Base-by-base conservation (phyloP, 2,113 vertebrate genomes). In the Centropristis striata region DNA sequence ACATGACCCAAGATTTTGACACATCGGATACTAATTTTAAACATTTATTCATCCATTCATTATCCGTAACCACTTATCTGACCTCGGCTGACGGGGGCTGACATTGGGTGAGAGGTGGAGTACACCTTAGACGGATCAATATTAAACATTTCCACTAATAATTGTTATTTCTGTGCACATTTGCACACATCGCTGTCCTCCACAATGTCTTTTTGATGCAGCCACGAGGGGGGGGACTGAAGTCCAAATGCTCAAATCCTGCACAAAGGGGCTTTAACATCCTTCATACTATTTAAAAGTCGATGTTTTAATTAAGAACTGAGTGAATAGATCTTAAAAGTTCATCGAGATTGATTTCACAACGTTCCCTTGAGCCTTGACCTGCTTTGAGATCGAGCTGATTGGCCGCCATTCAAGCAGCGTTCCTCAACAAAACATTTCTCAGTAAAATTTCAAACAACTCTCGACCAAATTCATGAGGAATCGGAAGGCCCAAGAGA, bases 401-500 rank as follows among this genome's bases (percentile, higher is more conserved):
- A 88, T 90, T 87, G 77, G 88, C 81, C 53, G 64, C 80, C 76
- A 74, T 87, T 92, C 90, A 81, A 42, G 46, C 69, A 2, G 65
- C 25, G 32, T 79, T 86, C 79, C 79, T 83, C 67, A 85, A 89
- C 90, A 83, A 90, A 92, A 94, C 88, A 91, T 88, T 87, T 92
- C 86, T 83, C 78, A 79, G 84, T 90, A 60, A 92, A 87, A 93
- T 89, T 88, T 92, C 88, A 91, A 90, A 91, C 90, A 90, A 85
- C 71, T 64, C 75, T 81, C 81, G 49, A 85, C 76, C 81, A 85
- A 90, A 94, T 92, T 89, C 84, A 80, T 81, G 68, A 83, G 82
- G 88, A 90, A 88, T 89, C 49, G 60, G 57, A 79, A 78, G 90
- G 60, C 90, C 76, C 91, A 42, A 44, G 91, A 90, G 92, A 91